A percentile compares a stretch with the other conserved stretches of the same genome.
phyloP scores from a whole-genome alignment of 2,797 vertebrate species.

The Sebastes itinus region DNA sequence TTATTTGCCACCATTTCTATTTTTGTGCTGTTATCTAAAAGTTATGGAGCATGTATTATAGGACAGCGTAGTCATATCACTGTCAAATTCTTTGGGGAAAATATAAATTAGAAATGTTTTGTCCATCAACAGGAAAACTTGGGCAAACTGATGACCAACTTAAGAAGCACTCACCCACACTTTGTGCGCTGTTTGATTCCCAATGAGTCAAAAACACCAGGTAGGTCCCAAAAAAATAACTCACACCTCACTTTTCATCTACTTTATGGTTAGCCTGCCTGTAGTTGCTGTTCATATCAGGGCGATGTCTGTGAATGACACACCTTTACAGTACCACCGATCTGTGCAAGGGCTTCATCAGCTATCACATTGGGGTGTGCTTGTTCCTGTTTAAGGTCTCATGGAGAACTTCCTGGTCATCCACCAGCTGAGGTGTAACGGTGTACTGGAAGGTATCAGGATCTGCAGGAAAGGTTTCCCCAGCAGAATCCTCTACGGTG shows the following conservation, averaged over 20 bases:
- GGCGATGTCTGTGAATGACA: not conserved
- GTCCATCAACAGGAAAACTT: slow-evolving; percentile 66
- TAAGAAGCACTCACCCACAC: slow-evolving; percentile 91
- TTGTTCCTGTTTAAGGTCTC: slow-evolving; percentile 59
- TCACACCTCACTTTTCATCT: not conserved
- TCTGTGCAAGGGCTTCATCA: not conserved
- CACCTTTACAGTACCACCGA: not conserved
- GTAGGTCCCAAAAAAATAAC: slow-evolving; percentile 67
- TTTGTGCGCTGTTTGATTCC: slow-evolving; percentile 94
- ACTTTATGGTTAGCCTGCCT: not conserved
- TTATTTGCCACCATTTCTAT: not conserved
- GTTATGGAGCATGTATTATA: not conserved
- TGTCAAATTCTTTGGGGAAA: not conserved
- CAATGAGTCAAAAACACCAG: slow-evolving; percentile 93
- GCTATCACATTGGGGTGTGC: not conserved
- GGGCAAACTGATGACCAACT: slow-evolving; percentile 91
- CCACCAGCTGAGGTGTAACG: slow-evolving; percentile 90
- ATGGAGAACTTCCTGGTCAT: slow-evolving; percentile 85
- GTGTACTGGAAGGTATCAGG: slow-evolving; percentile 89
- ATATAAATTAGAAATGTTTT: not conserved
- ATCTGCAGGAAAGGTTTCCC: slow-evolving; percentile 92
- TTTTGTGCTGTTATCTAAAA: not conserved
- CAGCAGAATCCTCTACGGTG: slow-evolving; percentile 89
- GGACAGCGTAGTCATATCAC: not conserved
- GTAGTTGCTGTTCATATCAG: not conserved